These are phyloP conservation scores for Aldabrachelys gigantea DNA, from an alignment of 2,113 vertebrate genomes.

Conservation along the genomic window DNA sequence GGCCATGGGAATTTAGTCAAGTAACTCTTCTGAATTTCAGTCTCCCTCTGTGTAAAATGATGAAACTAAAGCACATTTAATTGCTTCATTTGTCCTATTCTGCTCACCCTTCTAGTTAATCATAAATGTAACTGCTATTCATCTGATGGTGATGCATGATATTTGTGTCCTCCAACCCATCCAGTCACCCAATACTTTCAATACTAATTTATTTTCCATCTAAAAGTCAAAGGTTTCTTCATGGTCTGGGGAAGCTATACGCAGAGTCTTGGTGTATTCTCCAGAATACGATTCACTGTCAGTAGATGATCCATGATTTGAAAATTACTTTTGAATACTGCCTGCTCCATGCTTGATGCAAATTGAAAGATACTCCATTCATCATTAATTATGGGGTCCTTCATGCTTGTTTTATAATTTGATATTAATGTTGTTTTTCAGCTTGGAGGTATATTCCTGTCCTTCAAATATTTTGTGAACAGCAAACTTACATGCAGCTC, in stretches of 20 bases:
- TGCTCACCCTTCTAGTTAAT: not conserved
- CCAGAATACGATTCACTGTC: not conserved
- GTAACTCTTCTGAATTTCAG: slow-evolving; percentile 14
- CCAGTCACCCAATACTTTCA: fast-evolving
- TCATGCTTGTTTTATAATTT: not conserved
- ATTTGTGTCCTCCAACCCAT: not conserved
- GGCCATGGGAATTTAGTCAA: not conserved
- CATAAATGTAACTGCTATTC: not conserved
- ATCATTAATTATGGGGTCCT: not conserved
- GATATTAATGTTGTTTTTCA: not conserved
- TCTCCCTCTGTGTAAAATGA: not conserved
- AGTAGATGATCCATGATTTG: not conserved
- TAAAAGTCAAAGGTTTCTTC: not conserved
- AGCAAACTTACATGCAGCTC: not conserved
- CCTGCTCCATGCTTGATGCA: not conserved
- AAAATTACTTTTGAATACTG: not conserved
- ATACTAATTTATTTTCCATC: not conserved
- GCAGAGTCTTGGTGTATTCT: not conserved
- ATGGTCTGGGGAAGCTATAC: not conserved
- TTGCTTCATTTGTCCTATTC: not conserved
- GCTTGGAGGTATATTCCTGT: not conserved
- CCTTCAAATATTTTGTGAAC: not conserved
- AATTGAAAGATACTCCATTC: not conserved
- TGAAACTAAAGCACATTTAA: not conserved
- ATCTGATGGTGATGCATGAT: not conserved